Evolutionary conservation across 2,797 vertebrate species (phyloP).

Genomic region (Hippocampus kuda): DNA sequence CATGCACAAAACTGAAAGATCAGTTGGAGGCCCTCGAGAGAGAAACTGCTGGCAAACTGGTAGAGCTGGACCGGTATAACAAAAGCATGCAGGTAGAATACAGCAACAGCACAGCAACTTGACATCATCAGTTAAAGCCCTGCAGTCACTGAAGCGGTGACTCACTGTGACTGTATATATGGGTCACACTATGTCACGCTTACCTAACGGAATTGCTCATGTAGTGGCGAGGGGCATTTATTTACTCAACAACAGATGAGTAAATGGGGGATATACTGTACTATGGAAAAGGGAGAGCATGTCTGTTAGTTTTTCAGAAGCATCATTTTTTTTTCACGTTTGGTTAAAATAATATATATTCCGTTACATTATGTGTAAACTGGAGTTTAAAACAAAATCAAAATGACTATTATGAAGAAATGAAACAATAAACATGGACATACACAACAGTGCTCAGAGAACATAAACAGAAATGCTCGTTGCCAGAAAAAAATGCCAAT

Average conservation of each 20-base stretch:
- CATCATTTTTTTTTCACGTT: no score
- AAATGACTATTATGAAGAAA: no score
- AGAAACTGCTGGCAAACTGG: conserved; percentile 82
- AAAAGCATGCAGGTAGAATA: conserved; percentile 77
- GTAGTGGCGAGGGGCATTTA: neutral
- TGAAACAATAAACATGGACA: no score
- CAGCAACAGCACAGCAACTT: neutral
- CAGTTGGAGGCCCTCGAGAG: conserved; percentile 82
- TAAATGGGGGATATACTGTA: neutral
- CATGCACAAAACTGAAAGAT: conserved; percentile 80
- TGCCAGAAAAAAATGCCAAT: neutral
- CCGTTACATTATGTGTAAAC: no score
- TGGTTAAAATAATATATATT: no score
- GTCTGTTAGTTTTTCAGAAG: neutral
- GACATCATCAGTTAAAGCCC: neutral
- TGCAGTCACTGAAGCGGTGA: neutral
- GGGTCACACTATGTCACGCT: neutral
- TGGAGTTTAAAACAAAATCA: no score
- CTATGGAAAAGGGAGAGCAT: neutral
- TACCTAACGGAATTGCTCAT: neutral
- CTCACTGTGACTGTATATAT: conserved; percentile 1
- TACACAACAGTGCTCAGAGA: no score
- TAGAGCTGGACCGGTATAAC: conserved; percentile 85
- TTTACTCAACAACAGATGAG: neutral
- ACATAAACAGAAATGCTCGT: neutral